A percentile compares a stretch with the other conserved stretches of the same genome.
These are phyloP conservation scores for Gambusia holbrooki DNA, from an alignment of 2,113 vertebrate species.

Conservation along the genomic window DNA sequence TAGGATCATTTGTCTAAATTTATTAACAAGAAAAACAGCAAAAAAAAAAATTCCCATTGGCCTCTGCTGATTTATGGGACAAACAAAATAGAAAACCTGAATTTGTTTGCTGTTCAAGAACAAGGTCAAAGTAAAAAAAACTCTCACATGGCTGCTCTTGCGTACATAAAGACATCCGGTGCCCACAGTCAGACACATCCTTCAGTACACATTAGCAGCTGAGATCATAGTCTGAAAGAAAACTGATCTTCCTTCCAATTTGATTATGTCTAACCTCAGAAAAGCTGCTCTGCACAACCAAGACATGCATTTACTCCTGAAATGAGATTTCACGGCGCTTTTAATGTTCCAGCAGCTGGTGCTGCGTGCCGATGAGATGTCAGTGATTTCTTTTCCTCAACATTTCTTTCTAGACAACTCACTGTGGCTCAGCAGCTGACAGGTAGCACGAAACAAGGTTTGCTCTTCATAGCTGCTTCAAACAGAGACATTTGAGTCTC, in stretches of 20 bases:
- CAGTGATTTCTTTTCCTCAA: slow-evolving; percentile 2
- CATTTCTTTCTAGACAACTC: slow-evolving; percentile 13
- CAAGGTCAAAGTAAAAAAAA: slow-evolving; percentile 67
- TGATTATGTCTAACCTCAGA: slow-evolving; percentile 5
- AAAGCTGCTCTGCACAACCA: slow-evolving; percentile 1
- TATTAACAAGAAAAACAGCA: background rate
- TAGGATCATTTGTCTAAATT: background rate
- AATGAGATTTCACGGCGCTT: background rate
- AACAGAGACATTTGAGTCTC: background rate
- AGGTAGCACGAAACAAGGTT: background rate
- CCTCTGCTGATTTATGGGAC: slow-evolving; percentile 16
- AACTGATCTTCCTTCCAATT: background rate
- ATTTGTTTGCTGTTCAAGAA: slow-evolving; percentile 59
- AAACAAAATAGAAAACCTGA: slow-evolving; percentile 41
- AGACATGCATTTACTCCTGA: slow-evolving; percentile 2
- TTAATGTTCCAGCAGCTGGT: background rate
- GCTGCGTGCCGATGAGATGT: slow-evolving; percentile 6
- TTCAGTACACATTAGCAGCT: background rate
- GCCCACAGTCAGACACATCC: background rate
- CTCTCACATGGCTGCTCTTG: slow-evolving; percentile 17
- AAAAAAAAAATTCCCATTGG: background rate
- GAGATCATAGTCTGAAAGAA: slow-evolving; percentile 21
- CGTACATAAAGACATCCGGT: slow-evolving; percentile 3
- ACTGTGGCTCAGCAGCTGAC: slow-evolving; percentile 3
- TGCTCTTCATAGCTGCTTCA: background rate